Evolutionary conservation across 2,113 vertebrate genomes (phyloP), one percentile per base, ranked within the genome.

Genomic region (Chaetorhynchus papuensis): DNA sequence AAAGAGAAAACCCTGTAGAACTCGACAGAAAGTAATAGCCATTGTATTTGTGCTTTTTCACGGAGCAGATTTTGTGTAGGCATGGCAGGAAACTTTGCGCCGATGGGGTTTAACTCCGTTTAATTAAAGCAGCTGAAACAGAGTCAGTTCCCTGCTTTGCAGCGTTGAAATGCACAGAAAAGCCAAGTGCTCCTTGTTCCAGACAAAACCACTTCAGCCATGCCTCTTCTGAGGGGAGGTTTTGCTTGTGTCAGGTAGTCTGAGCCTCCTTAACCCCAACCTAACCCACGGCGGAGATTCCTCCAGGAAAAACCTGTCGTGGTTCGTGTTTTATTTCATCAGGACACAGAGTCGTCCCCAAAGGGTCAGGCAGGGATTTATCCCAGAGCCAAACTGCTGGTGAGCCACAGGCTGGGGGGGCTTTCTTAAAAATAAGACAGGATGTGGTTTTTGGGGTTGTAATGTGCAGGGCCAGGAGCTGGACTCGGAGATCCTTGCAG

Each of bases 31-130:
- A 95, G 92, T 74, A 95, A 90, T 80, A 95, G 93, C 59, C 71
- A 57, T 77, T 88, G 87, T 83, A 77, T 92, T 88, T 81, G 35
- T 49, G 2, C 56, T 57, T 93, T 87, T 37, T n/a, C 35, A 4
- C 41, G 59, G 64, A 94, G 87, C 87, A 95, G 91, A 87, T 95
- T 87, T 83, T 8, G 42, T 96, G 92, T 95, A 47, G 87, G 94
- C 82, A 88, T 42, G 59, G 84, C 81, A 65, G 91, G 74, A 70
- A 87, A 80, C 77, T 85, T 82, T 66, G 74, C 33, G 45, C 61
- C 53, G 61, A 91, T 83, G 89, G 89, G 42, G 95, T 94, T 94
- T 79, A 96, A 87, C 89, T 87, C 49, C 0, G 59, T 93, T 91
- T 96, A 96, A 96, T 95, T 96, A 96, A 96, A 93, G 90, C 14